Evolutionary conservation across 2,888 invertebrate species (phyloP), one percentile per base, ranked within the genome.

Genomic region (Meiosimyza decipiens): DNA sequence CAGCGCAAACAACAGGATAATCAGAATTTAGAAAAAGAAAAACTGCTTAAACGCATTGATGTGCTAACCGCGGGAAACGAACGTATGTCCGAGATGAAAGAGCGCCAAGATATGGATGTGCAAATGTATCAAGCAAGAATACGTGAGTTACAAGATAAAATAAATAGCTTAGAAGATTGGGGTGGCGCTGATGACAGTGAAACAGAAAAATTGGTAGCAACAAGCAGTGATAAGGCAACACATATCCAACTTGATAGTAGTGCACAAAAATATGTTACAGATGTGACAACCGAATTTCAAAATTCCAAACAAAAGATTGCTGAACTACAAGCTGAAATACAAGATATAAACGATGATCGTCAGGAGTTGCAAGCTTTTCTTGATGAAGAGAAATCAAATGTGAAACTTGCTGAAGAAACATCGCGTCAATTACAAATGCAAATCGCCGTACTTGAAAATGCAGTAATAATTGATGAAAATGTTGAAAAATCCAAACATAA

Each of bases 91-190:
- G 95, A 95, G 82, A 91, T 93, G 86, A 95, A 95, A 86, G 94
- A 95, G 82, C 91, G 92, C 75, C 91, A 94, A 84, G 95, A 95
- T 79, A 90, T 90, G 82, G 94, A 94, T 82, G 88, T 95, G 22
- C 90, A 93, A 76, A 88, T 92, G 80, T 92, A 92, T 88, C 92
- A 93, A 82, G 90, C 90, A 73, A 91, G 93, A 82, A 92, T 92
- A 78, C 90, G 92, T 78, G 92, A 94, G 81, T 87, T 93, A 2
- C 90, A 89, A 78, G 89, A 91, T 69, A 92, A 93, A 85, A 82
- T 95, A 11, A 89, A 89, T 68, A 87, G 88, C 52, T 84, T 91
- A 12, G 84, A 85, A 49, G 89, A 89, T 75, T 90, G 90, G 90
- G 82, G 81, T 12, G 80, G 77, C 1, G 76, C 73, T 0, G 67